Conservation (phyloP, 1,140 invertebrate species). For the Papilio polytes region DNA sequence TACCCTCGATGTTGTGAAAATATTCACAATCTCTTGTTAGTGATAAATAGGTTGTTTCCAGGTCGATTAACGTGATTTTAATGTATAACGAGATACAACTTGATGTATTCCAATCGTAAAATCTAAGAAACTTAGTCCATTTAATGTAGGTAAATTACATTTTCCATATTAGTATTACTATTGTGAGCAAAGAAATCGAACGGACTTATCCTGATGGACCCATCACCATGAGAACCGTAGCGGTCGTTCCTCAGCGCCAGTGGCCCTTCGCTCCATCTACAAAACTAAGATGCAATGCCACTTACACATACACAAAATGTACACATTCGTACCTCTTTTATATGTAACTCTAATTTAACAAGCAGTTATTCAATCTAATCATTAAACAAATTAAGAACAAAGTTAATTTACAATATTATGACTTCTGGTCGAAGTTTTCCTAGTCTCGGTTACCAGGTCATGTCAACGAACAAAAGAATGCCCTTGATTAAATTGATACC, state of each 20-base stretch:
- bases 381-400: conserved; percentile 1
- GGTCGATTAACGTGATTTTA: background rate
- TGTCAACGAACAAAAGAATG: conserved; percentile 12
- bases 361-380: background rate
- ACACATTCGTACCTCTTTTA: background rate
- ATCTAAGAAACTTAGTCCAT: background rate
- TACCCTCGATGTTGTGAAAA: no score
- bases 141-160: conserved; percentile 14
- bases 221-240: conserved; percentile 48
- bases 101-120: background rate
- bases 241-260: conserved; percentile 62
- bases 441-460: conserved; percentile 50
- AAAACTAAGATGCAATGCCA: conserved; percentile 5
- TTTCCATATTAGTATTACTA: conserved; percentile 40
- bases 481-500: conserved; percentile 39
- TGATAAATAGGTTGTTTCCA: background rate
- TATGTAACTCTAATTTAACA: background rate
- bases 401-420: background rate
- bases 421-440: conserved; percentile 21
- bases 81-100: background rate
- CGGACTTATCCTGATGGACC: conserved; percentile 43
- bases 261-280: conserved; percentile 58
- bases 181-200: conserved; percentile 46
- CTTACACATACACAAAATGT: background rate
- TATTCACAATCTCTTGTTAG: background rate